Base-by-base conservation (phyloP, 2,888 invertebrate genomes). In the Agriopis aurantiaria region DNA sequence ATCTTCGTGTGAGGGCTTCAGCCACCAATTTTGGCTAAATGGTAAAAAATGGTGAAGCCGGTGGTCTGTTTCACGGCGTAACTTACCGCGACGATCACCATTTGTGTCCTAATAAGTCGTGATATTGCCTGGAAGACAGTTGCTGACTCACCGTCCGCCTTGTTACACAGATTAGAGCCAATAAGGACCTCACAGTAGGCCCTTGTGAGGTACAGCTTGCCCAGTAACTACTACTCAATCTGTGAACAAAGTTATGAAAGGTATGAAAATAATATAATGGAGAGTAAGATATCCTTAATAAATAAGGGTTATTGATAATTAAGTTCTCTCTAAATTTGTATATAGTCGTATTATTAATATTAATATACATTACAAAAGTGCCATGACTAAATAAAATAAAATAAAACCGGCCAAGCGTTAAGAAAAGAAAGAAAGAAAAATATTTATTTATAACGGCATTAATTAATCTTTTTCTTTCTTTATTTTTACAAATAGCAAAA, bases 31-130 rank as follows among this genome's bases (percentile, higher is more conserved):
- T 77, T 74, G 71, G 75, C 55, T 81, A 82, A 85, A 80, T 82
- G 82, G 82, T 85, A 90, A 93, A 93, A 93, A 92, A 84, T 79
- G 75, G 75, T 82, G 80, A 77, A 83, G 79, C 79, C 79, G 93
- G 94, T 92, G 92, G 93, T 90, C 93, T 85, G 83, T 92, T 91
- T 92, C 91, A 94, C 91, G 93, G 87, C 87, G 80, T 92, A 92
- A 92, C 79, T 81, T 75, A 82, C 85, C 89, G 90, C 85, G 82
- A 84, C 92, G 86, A 76, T 74, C 84, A 78, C 70, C 86, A 83
- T 87, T 92, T 92, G 92, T 90, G 81, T 75, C 62, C 88, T 92
- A 92, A 93, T 92, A 90, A 88, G 79, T 87, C 90, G 88, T 87
- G 92, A 87, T 92, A 92, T 91, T 89, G 88, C 86, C 84, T 86